Conservation (phyloP, 2,797 vertebrate genomes). For the Choloepus didactylus region DNA sequence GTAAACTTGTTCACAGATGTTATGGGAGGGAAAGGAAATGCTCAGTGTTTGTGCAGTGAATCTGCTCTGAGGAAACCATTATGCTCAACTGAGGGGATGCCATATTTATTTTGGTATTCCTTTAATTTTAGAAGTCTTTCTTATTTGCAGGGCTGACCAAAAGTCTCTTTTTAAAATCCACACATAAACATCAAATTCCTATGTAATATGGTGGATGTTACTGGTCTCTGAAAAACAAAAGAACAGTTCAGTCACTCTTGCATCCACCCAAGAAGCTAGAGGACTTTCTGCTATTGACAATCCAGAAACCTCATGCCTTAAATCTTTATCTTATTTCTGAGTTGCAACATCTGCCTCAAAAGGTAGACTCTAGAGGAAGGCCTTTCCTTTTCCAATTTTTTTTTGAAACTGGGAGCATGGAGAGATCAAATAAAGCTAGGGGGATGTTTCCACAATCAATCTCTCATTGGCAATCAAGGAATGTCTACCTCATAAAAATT, state of each 20-base stretch:
- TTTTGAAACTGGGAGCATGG: background rate
- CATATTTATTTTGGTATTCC: constrained; percentile 82
- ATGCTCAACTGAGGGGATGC: constrained; percentile 79
- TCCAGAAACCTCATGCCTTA: background rate
- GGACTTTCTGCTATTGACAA: constrained; percentile 36
- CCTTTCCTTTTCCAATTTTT: background rate
- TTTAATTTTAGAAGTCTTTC: constrained; percentile 81
- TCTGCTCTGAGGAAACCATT: constrained; percentile 81
- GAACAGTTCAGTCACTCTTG: constrained; percentile 58
- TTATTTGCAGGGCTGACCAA: constrained; percentile 81
- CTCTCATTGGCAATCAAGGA: background rate
- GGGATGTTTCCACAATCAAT: background rate
- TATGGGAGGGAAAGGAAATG: constrained; percentile 69
- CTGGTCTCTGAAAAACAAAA: constrained; percentile 73
- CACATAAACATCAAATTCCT: constrained; percentile 82
- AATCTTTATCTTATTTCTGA: constrained; percentile 7
- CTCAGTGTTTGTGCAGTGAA: constrained; percentile 68
- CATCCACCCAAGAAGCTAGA: background rate
- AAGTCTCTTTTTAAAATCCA: constrained; percentile 58
- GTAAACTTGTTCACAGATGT: constrained; percentile 79
- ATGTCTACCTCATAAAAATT: constrained; percentile 11
- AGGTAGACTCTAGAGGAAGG: background rate
- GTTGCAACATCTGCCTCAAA: background rate
- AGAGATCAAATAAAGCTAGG: background rate
- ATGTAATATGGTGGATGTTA: constrained; percentile 68